Evolutionary conservation across 2,113 vertebrate species (phyloP), one percentile per base, ranked within the genome.

Genomic region (Artemisiospiza belli): DNA sequence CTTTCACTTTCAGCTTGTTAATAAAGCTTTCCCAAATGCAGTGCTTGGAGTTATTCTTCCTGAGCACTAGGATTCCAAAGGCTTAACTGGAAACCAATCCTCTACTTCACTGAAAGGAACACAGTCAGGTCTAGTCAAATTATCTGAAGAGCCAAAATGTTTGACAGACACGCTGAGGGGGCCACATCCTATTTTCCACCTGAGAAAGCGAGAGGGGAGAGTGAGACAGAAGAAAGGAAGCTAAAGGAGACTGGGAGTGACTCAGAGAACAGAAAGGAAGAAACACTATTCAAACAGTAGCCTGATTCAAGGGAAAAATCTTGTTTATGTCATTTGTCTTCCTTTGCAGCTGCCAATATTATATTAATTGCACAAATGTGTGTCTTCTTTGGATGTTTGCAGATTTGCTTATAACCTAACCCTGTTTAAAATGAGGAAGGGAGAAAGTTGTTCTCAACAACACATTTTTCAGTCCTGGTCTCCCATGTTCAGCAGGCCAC

Each of bases 1-100:
- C 95, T 97, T 97, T 96, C 96, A 95, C 97, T 97, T 97, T 97
- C 96, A 95, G 58, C 82, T 92, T 79, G 49, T 86, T 97, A 97
- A 97, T 95, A 97, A 96, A 96, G 93, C 94, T 97, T 93, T 94
- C 83, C 43, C 55, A 83, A 97, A 95, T 95, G 90, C 87, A 80
- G 61, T 89, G 54, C 64, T 92, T 54, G 49, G 28, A 95, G 83
- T 89, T 88, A 91, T 95, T 94, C 92, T 97, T 92, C 72, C 54
- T 3, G 9, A 91, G 92, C 94, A 91, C 94, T 86, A 96, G 94
- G 95, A 97, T 93, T 69, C 72, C 66, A 94, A 83, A 94, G 89
- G 55, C 93, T 97, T 96, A 95, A 81, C 83, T 90, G 72, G 83
- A 94, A 97, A 95, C 46, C 88, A 95, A 84, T 89, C 73, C 8